Conservation (phyloP, 2,888 invertebrate species). For the Gymnocheta viridis region DNA sequence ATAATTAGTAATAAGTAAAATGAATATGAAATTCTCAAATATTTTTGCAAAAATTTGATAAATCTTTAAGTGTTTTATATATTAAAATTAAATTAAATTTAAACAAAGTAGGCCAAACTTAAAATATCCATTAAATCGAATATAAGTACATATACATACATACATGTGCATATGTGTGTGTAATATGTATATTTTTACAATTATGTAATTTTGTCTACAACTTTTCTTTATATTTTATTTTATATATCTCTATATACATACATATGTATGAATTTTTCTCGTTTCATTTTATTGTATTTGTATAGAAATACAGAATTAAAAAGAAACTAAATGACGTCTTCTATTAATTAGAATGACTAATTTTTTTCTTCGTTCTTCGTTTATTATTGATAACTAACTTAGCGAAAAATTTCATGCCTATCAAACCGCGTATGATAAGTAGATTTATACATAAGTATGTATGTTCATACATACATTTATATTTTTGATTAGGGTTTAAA, state of each 20-base stretch:
- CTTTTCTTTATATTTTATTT: too few relatives aligned
- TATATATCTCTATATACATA: not conserved
- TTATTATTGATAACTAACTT: not conserved
- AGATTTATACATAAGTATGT: too few relatives aligned
- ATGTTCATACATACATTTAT: too few relatives aligned
- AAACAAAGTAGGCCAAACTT: constrained; percentile 14
- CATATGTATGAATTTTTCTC: not conserved
- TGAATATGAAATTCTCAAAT: constrained; percentile 20
- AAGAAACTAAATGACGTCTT: constrained; percentile 15
- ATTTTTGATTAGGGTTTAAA: constrained; percentile 45
- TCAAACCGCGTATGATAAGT: not conserved
- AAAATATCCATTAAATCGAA: constrained; percentile 17
- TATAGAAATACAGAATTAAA: constrained; percentile 14
- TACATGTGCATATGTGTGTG: not conserved
- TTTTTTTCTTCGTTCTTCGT: not conserved
- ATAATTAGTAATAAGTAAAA: not conserved
- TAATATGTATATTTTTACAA: not conserved
- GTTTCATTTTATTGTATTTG: not conserved
- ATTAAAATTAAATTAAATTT: not conserved
- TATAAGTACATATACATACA: not conserved
- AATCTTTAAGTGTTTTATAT: constrained; percentile 10
- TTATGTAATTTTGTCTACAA: not conserved
- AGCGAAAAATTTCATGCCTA: not conserved
- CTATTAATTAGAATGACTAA: constrained; percentile 12
- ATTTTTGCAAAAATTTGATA: constrained; percentile 9